Evolutionary conservation across 2,888 invertebrate species (phyloP).

Genomic region (Synergus itoensis): DNA sequence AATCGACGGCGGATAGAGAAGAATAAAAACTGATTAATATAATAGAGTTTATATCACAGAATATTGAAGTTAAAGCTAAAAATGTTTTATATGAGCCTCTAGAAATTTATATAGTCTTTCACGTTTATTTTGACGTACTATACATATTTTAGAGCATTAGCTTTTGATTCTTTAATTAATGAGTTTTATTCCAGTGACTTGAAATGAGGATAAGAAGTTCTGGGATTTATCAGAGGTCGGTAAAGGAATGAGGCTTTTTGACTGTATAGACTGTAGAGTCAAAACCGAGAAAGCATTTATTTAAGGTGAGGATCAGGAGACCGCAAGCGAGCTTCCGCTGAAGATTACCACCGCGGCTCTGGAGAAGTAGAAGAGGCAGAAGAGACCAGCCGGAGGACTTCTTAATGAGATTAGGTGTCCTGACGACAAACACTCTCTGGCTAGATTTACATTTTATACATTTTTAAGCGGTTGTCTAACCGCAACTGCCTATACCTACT

Average conservation of each 20-base stretch:
- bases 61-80: too few relatives aligned
- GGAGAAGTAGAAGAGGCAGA: constrained; percentile 58
- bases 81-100: too few relatives aligned
- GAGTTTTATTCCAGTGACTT: neutral
- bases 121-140: too few relatives aligned
- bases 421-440: constrained; percentile 74
- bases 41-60: too few relatives aligned
- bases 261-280: constrained; percentile 55
- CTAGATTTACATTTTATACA: constrained; percentile 77
- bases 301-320: constrained; percentile 73
- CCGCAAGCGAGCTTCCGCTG: constrained; percentile 69
- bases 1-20: too few relatives aligned
- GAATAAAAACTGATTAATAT: too few relatives aligned
- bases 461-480: constrained; percentile 72
- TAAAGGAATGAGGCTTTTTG: constrained; percentile 58
- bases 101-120: too few relatives aligned
- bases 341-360: constrained; percentile 72
- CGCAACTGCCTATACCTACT: constrained; percentile 42
- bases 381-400: constrained; percentile 72
- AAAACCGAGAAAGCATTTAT: constrained; percentile 73
- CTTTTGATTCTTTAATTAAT: neutral
- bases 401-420: constrained; percentile 77
- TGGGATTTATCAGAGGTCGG: constrained; percentile 1
- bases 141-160: neutral
- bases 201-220: neutral